Percentiles rank a stretch among this genome's conserved stretches.
Evolutionary conservation across 2,797 vertebrate genomes (phyloP).

Genomic region (Helicolenus hilgendorfi): DNA sequence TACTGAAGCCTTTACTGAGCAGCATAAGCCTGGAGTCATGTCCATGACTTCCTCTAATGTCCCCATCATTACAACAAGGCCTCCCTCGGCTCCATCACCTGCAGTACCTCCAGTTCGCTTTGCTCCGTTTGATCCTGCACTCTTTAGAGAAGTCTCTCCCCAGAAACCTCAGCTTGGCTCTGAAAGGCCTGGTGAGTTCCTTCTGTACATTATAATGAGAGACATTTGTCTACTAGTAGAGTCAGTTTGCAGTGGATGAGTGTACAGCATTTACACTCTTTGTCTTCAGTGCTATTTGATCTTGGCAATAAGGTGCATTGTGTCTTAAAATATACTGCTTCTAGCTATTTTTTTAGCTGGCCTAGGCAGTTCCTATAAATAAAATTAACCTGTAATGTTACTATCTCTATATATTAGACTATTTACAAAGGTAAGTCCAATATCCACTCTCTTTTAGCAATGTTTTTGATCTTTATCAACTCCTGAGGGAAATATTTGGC

Average conservation of each 20-base stretch:
- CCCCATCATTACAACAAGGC: slow-evolving; percentile 11
- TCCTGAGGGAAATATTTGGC: not conserved
- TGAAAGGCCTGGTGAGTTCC: slow-evolving; percentile 50
- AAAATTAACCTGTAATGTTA: not conserved
- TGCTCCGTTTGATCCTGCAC: slow-evolving; percentile 17
- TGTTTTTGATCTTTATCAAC: not conserved
- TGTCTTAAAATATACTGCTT: not conserved
- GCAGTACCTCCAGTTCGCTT: slow-evolving; percentile 4
- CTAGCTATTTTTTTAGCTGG: not conserved
- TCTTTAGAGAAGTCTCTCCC: slow-evolving; percentile 14
- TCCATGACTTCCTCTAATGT: slow-evolving; percentile 13
- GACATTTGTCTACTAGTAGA: not conserved
- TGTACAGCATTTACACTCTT: not conserved
- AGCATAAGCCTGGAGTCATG: slow-evolving; percentile 3
- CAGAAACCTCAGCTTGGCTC: slow-evolving; percentile 29
- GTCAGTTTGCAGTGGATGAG: not conserved
- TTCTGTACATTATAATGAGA: not conserved
- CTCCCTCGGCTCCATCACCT: slow-evolving; percentile 32
- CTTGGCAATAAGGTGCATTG: not conserved
- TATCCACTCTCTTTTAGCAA: not conserved
- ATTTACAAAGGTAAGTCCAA: not conserved
- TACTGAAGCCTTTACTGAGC: slow-evolving; percentile 18
- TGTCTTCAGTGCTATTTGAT: not conserved
- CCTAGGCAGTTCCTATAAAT: not conserved
- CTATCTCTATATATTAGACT: not conserved